Base-by-base conservation (phyloP, 2,797 vertebrate genomes). In the Lepus townsendii region DNA sequence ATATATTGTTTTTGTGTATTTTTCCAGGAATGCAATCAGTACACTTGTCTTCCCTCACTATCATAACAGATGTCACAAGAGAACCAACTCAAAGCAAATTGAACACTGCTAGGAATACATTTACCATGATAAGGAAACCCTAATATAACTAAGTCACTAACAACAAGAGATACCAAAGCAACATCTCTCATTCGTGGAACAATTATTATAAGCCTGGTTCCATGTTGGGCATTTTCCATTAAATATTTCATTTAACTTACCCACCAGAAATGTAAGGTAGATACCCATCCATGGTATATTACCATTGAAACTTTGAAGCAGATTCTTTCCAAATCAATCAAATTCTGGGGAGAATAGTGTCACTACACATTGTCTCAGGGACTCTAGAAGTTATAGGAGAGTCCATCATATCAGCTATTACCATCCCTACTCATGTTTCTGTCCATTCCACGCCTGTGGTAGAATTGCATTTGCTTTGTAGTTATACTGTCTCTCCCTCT, bases 1-100 rank as follows among this genome's bases (percentile, higher is more conserved):
- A 93, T 83, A 91, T 11, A 78, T 24, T 88, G 13, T 83, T 78
- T 93, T 93, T 75, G 94, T 69, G 19, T 89, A 91, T 69, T 94
- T 95, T 95, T 96, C 66, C 57, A 93, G 84, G 79, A 60, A 65
- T 89, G 22, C 22, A 86, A 86, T 83, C 54, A 72, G 32, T 30
- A 65, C 27, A 88, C 17, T 62, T 91, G 72, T 76, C 30, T 90
- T 60, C 35, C 16, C 14, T 94, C 42, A 57, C 50, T 91, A 27
- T 27, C 86, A 72, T n/a, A 94, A 83, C 60, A 94, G 38, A 77
- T 90, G 4, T 83, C 63, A 89, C 30, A 24, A 94, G 13, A 93
- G 88, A 82, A 83, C 22, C n/a, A 87, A 65, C 65, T 94, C 65
- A 84, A 30, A 75, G 47, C 24, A 94, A 94, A 92, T 32, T 17